phyloP scores from a whole-genome alignment of 1,140 invertebrate species.

The Neelides sp. region DNA sequence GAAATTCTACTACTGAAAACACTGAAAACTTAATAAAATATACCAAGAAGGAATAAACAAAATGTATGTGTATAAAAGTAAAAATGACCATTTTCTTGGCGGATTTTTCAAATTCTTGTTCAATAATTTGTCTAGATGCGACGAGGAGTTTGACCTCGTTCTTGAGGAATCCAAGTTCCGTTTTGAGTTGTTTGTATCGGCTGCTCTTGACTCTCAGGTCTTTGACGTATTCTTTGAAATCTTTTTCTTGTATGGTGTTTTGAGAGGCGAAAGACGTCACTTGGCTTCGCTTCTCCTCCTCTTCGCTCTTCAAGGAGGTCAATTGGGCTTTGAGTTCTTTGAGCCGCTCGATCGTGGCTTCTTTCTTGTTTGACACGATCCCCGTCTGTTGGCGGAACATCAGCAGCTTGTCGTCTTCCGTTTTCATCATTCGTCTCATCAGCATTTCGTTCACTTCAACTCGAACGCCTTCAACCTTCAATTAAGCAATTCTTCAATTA shows the following conservation, averaged over 20 bases:
- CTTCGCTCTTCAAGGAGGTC: slow-evolving; percentile 44
- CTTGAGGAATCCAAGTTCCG: slow-evolving; percentile 17
- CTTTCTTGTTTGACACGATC: slow-evolving; percentile 63
- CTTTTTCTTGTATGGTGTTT: slow-evolving; percentile 58
- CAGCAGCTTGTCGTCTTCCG: slow-evolving; percentile 57
- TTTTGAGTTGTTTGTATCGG: slow-evolving; percentile 52
- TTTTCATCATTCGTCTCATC: slow-evolving; percentile 41
- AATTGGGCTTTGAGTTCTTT: slow-evolving; percentile 49
- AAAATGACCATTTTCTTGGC: too few relatives aligned
- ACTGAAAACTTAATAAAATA: too few relatives aligned
- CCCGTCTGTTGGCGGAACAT: slow-evolving; percentile 72
- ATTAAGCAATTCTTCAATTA: slow-evolving; percentile 10
- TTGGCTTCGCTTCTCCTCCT: slow-evolving; percentile 39
- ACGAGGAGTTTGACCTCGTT: too few relatives aligned
- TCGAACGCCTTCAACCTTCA: slow-evolving; percentile 47
- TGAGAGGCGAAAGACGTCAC: slow-evolving; percentile 43
- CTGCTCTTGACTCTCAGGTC: slow-evolving; percentile 62
- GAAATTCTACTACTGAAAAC: too few relatives aligned
- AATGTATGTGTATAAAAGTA: too few relatives aligned
- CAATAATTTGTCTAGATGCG: too few relatives aligned
- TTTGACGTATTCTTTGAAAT: slow-evolving; percentile 69
- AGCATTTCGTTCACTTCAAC: slow-evolving; percentile 47
- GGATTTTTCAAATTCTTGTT: too few relatives aligned
- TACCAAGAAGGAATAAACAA: too few relatives aligned
- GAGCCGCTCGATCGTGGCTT: slow-evolving; percentile 53